Base-by-base conservation (phyloP, 2,888 invertebrate genomes). In the Amphipyra berbera region DNA sequence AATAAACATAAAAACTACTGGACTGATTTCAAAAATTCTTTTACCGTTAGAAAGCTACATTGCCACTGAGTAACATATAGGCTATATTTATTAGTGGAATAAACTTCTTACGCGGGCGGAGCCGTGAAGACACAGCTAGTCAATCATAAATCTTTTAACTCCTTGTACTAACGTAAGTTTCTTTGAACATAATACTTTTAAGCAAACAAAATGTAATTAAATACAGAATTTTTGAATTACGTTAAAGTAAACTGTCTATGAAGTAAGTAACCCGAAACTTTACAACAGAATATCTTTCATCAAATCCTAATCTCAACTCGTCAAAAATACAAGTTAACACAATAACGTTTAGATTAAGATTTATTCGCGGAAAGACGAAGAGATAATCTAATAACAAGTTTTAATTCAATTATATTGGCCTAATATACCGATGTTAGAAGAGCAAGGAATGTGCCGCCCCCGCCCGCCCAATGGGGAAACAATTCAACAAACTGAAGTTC, bases 341-440 rank as follows among this genome's bases (percentile, higher is more conserved):
- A 67, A 73, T 65, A 59, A 64, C 62, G 56, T 61, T 66, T 58
- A 68, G 75, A 80, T 73, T 68, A 59, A 76, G 63, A 78, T 74
- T 74, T 72, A 73, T 76, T 72, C 57, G 30, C 15, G 58, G 45
- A 60, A 70, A 75, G 68, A 57, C 73, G 58, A 70, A 65, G 58
- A 66, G 73, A 78, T 76, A 76, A 79, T 76, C 61, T 44, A 62
- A 68, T 74, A 62, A 57, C 71, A 78, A 79, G 78, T 81, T 79
- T 81, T 74, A 78, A 88, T 90, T 85, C 82, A 88, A 90, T 90
- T 68, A 73, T 89, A 87, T 84, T 82, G 62, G 60, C 68, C 70
- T 82, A 81, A 78, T 82, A 21, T 21, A 21, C 21, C 21, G 3
- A 21, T 80, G 81, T 82, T 81, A 79, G 73, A 76, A 45, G 14